phyloP scores from a whole-genome alignment of 2,113 vertebrate species.

The Bujurquina vittata region DNA sequence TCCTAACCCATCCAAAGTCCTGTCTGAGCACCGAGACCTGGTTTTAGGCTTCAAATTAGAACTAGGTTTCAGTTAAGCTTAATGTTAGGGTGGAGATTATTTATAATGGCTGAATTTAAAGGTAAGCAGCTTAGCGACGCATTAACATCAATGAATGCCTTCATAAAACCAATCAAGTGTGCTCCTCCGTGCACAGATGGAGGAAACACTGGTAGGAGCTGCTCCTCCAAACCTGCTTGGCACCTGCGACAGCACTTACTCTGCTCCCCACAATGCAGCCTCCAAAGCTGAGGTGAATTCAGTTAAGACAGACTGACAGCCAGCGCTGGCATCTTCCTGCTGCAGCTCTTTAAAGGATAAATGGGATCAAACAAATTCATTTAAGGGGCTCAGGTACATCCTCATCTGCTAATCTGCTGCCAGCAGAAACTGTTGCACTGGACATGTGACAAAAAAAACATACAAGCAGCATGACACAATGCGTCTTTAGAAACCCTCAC shows the following conservation, averaged over 20 bases:
- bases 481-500: background rate
- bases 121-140: background rate
- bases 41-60: background rate
- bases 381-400: background rate
- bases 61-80: background rate
- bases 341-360: background rate
- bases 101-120: background rate
- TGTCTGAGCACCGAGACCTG: rapidly evolving
- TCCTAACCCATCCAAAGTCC: background rate
- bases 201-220: background rate
- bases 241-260: background rate
- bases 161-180: background rate
- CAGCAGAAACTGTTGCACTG: background rate
- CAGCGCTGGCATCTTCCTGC: background rate
- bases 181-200: background rate
- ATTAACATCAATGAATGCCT: background rate
- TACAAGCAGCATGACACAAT: background rate
- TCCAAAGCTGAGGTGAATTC: background rate
- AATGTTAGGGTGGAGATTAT: background rate
- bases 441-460: background rate
- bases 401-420: background rate
- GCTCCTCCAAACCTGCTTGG: background rate
- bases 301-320: conserved; percentile 1
- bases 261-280: background rate
- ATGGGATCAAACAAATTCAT: background rate